These are phyloP conservation scores for Gallinago stenura DNA, from an alignment of 2,797 vertebrate genomes.

Conservation along the genomic window DNA sequence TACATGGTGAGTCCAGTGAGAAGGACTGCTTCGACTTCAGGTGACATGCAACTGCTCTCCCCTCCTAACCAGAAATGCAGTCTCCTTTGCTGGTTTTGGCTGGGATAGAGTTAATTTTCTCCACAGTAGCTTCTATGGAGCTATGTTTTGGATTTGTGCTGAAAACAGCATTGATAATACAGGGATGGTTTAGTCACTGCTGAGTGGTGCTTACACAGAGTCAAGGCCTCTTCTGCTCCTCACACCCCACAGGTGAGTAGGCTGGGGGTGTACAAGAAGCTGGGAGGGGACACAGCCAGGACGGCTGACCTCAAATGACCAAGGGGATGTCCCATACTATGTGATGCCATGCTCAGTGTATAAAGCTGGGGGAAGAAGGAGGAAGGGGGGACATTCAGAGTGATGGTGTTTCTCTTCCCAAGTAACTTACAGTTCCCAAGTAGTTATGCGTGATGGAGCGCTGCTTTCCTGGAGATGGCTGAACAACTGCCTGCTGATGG, in stretches of 20 bases:
- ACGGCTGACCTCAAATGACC: not conserved
- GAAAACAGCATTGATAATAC: not conserved
- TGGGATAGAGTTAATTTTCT: not conserved
- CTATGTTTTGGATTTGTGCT: not conserved
- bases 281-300: not conserved
- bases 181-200: not conserved
- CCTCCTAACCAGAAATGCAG: not conserved
- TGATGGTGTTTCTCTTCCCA: not conserved
- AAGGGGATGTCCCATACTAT: not conserved
- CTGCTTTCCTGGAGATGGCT: not conserved
- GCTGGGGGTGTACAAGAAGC: not conserved
- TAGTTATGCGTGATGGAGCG: not conserved
- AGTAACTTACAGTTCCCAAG: not conserved
- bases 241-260: not conserved
- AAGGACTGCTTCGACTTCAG: not conserved
- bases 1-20: accelerated
- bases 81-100: not conserved
- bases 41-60: accelerated
- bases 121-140: not conserved
- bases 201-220: not conserved
- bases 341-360: not conserved
- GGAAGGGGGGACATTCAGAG: not conserved
- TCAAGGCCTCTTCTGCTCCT: not conserved
- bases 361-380: not conserved
- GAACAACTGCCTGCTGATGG: not conserved